These are phyloP conservation scores for Pedicia rivosa DNA, from an alignment of 2,888 invertebrate genomes.

Conservation along the genomic window DNA sequence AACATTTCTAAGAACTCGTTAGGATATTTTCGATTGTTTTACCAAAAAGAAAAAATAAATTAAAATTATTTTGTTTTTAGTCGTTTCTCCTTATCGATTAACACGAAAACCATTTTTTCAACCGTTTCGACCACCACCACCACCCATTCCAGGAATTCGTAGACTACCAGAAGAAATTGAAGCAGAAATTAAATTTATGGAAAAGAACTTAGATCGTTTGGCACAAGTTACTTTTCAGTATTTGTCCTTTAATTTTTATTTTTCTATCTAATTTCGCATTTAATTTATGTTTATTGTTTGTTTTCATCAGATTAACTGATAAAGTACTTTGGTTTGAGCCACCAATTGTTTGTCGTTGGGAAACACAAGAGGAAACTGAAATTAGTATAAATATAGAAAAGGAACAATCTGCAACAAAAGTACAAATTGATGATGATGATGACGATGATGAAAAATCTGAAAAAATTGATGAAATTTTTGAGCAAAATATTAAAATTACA, in stretches of 20 bases:
- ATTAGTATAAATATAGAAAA: slow-evolving; percentile 19
- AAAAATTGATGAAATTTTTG: background rate
- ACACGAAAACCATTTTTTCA: slow-evolving; percentile 43
- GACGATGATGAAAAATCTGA: slow-evolving; percentile 13
- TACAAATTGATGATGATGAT: slow-evolving; percentile 13
- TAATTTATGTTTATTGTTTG: slow-evolving; percentile 3
- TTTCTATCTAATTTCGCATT: background rate
- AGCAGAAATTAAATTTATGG: slow-evolving; percentile 55
- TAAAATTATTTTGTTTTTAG: slow-evolving; percentile 14
- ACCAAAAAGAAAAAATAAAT: background rate
- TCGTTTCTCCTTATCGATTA: slow-evolving; percentile 33
- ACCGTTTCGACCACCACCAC: slow-evolving; percentile 49
- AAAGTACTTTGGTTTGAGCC: slow-evolving; percentile 65
- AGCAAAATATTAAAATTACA: no score
- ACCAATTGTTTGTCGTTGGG: slow-evolving; percentile 60
- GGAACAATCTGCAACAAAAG: slow-evolving; percentile 15
- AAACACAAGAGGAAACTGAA: slow-evolving; percentile 28
- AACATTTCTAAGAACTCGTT: slow-evolving; percentile 27
- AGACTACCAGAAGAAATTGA: slow-evolving; percentile 67
- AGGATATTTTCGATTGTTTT: slow-evolving; percentile 3
- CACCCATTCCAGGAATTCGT: slow-evolving; percentile 45
- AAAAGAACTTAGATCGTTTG: slow-evolving; percentile 56
- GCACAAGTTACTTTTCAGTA: slow-evolving; percentile 54
- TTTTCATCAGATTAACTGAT: slow-evolving; percentile 39
- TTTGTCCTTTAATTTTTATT: slow-evolving; percentile 17